Conservation (phyloP, 2,797 vertebrate species). For the Poecile montanus region DNA sequence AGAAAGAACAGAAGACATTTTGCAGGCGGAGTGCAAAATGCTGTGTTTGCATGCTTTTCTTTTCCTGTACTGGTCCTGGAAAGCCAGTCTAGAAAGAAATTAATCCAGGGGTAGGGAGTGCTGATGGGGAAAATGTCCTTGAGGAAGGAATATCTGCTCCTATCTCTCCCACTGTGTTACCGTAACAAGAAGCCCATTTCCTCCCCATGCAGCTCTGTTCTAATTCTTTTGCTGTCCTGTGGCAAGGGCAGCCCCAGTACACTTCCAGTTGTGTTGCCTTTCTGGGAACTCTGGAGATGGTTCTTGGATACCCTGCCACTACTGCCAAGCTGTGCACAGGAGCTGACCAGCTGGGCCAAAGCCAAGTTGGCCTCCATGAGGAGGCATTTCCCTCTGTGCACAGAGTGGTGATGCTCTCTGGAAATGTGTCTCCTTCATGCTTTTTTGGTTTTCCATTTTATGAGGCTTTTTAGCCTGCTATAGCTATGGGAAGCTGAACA, state of each 20-base stretch:
- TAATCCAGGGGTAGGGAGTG: not conserved
- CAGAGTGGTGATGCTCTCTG: not conserved
- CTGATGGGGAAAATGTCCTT: not conserved
- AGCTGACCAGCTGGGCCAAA: not conserved
- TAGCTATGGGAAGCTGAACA: not conserved
- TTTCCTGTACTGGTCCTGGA: not conserved
- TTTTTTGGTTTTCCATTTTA: not conserved
- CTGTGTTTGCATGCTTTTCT: not conserved
- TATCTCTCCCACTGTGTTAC: not conserved
- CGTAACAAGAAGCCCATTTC: not conserved
- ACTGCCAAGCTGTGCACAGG: not conserved
- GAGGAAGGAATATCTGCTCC: not conserved
- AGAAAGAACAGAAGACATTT: constrained; percentile 23
- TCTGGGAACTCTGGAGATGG: not conserved
- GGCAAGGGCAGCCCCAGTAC: not conserved
- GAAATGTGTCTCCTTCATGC: not conserved
- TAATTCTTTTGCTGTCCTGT: not conserved
- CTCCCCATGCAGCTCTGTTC: not conserved
- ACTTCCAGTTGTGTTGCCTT: not conserved
- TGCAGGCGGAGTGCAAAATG: not conserved
- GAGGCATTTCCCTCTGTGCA: not conserved
- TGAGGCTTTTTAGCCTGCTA: not conserved
- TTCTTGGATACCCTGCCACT: not conserved
- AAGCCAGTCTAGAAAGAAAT: not conserved
- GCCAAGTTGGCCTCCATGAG: not conserved